A percentile compares a stretch with the other conserved stretches of the same genome.
Conservation (phyloP, 2,797 vertebrate genomes). For the Melanotaenia maccullochi region DNA sequence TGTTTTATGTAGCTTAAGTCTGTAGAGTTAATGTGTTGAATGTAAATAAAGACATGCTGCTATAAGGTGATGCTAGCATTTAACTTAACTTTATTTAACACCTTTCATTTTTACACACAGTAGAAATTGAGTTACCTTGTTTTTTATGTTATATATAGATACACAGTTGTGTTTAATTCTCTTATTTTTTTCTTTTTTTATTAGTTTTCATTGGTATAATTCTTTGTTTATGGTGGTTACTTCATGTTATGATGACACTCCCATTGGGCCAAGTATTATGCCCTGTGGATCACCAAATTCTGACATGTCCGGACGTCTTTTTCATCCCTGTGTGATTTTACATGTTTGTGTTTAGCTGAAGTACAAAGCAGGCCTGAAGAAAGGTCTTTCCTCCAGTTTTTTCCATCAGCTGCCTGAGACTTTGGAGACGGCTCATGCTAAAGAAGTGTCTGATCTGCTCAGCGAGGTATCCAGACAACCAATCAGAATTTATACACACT, state of each 20-base stretch:
- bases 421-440: conserved; percentile 87
- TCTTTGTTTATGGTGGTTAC: neutral
- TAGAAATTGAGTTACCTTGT: no score
- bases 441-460: conserved; percentile 83
- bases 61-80: no score
- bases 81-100: no score
- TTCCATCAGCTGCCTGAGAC: conserved; percentile 89
- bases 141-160: no score
- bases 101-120: no score
- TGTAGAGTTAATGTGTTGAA: no score
- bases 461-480: conserved; percentile 80
- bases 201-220: no score
- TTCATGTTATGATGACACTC: neutral
- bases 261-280: neutral
- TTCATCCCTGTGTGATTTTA: neutral
- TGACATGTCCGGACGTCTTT: neutral
- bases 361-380: conserved; percentile 55
- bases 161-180: no score
- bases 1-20: no score
- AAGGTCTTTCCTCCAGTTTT: conserved; percentile 59
- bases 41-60: no score
- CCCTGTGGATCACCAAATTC: neutral
- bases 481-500: neutral
- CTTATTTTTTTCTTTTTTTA: no score
- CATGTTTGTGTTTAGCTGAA: conserved; percentile 47